A percentile compares a stretch with the other conserved stretches of the same genome.
Evolutionary conservation across 2,113 vertebrate species (phyloP).

Genomic region (Coregonus clupeaformis): DNA sequence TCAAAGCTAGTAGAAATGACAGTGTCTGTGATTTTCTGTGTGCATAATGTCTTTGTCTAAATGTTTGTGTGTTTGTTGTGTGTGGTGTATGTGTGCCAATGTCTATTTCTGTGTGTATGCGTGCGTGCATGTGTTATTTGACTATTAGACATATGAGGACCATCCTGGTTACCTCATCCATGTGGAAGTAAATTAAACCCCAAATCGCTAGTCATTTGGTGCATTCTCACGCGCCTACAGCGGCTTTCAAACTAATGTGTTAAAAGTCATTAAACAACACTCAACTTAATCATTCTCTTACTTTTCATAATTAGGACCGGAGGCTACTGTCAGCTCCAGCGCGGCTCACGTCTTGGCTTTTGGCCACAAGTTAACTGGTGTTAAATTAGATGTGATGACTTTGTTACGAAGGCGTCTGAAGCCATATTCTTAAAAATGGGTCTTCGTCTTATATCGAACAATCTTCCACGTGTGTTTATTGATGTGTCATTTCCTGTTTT

Average conservation of each 20-base stretch:
- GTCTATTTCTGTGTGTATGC: conserved; percentile 10
- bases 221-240: conserved; percentile 21
- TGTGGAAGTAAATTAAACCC: conserved; percentile 20
- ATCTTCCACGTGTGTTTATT: conserved; percentile 25
- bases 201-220: conserved; percentile 24
- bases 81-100: conserved; percentile 5
- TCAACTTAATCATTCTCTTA: conserved; percentile 56
- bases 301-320: conserved; percentile 47
- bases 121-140: conserved; percentile 11
- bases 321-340: conserved; percentile 40
- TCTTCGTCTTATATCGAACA: conserved; percentile 15
- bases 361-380: conserved; percentile 47
- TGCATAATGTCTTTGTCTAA: not conserved
- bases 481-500: conserved; percentile 10
- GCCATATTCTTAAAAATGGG: conserved; percentile 12
- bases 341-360: conserved; percentile 34
- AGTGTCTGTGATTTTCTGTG: too few species aligned
- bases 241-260: conserved; percentile 42
- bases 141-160: conserved; percentile 4
- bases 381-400: conserved; percentile 48
- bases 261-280: conserved; percentile 55
- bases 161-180: conserved; percentile 11
- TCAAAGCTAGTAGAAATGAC: too few species aligned
- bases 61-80: conserved; percentile 1
- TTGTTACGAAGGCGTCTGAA: conserved; percentile 41